Percentiles rank a stretch among this genome's conserved stretches.
Conservation (phyloP, 2,888 invertebrate species). For the Philopedon plagiatum region DNA sequence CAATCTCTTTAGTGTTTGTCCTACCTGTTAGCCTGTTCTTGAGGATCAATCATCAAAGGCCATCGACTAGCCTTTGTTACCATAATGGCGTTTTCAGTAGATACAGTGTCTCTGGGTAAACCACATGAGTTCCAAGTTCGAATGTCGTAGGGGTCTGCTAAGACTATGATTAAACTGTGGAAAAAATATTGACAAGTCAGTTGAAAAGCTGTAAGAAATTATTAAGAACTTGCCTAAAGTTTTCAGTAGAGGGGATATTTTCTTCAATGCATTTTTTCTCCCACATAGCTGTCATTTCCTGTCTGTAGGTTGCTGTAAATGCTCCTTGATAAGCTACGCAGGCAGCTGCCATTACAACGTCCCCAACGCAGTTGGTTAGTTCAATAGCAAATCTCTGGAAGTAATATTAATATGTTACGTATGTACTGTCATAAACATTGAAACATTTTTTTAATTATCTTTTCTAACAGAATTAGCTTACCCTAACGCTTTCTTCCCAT, state of each 20-base stretch:
- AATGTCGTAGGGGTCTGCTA: slow-evolving; percentile 90
- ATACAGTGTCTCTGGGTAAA: slow-evolving; percentile 88
- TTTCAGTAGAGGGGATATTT: slow-evolving; percentile 80
- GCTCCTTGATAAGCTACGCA: slow-evolving; percentile 94
- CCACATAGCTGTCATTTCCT: slow-evolving; percentile 80
- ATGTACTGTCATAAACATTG: too few species aligned
- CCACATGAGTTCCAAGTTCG: slow-evolving; percentile 92
- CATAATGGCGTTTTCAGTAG: slow-evolving; percentile 93
- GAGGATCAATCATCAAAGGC: slow-evolving; percentile 96
- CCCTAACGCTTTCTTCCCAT: slow-evolving; percentile 84
- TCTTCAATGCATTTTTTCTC: slow-evolving; percentile 75
- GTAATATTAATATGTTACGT: too few species aligned
- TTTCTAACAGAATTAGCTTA: slow-evolving; percentile 59
- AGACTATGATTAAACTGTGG: slow-evolving; percentile 76
- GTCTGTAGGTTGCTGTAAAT: slow-evolving; percentile 83
- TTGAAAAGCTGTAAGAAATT: background rate
- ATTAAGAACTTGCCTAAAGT: slow-evolving; percentile 71
- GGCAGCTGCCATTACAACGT: slow-evolving; percentile 88
- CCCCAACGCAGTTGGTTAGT: slow-evolving; percentile 84
- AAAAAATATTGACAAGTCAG: too few species aligned
- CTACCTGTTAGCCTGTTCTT: slow-evolving; percentile 87
- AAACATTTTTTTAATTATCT: too few species aligned
- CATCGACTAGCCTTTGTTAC: slow-evolving; percentile 86
- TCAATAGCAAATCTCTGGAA: slow-evolving; percentile 76
- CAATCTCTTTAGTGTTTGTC: background rate